Conservation (phyloP, 2,888 invertebrate species). For the Ophraella communa region DNA sequence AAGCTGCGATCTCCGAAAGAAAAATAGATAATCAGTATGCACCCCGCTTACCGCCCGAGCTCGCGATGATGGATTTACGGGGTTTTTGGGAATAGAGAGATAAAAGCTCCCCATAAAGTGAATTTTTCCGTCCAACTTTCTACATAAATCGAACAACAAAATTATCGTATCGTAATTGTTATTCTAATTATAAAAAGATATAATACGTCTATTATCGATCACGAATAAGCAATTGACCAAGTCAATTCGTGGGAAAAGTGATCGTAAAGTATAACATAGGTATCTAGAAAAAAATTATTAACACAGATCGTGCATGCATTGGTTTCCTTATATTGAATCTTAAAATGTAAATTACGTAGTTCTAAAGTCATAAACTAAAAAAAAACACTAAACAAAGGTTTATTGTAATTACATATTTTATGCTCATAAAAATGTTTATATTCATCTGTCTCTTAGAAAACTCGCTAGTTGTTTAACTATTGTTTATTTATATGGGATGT, state of each 20-base stretch:
- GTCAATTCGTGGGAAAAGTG: slow-evolving; percentile 14
- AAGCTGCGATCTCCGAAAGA: slow-evolving; percentile 32
- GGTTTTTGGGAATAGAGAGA: slow-evolving; percentile 27
- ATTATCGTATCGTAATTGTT: neutral
- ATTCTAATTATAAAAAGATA: slow-evolving; percentile 6
- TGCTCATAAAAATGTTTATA: too few relatives aligned
- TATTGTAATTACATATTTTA: too few relatives aligned
- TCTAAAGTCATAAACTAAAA: too few relatives aligned
- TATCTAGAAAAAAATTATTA: slow-evolving; percentile 4
- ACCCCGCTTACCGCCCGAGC: slow-evolving; percentile 42
- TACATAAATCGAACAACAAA: neutral
- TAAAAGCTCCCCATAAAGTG: neutral
- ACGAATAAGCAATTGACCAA: slow-evolving; percentile 13
- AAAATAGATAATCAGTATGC: slow-evolving; percentile 51
- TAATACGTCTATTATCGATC: neutral
- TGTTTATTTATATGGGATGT: too few relatives aligned
- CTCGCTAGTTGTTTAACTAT: too few relatives aligned
- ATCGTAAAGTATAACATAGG: slow-evolving; percentile 5
- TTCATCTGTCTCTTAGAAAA: too few relatives aligned
- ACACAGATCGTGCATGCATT: slow-evolving; percentile 9
- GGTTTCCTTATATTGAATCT: slow-evolving; percentile 22
- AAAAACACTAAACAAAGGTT: too few relatives aligned
- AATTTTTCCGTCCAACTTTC: neutral
- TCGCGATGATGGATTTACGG: slow-evolving; percentile 45
- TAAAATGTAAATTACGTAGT: slow-evolving; percentile 3